These are phyloP conservation scores for Caenorhabditis sp. DNA, from an alignment of 2,888 invertebrate genomes.

Conservation along the genomic window DNA sequence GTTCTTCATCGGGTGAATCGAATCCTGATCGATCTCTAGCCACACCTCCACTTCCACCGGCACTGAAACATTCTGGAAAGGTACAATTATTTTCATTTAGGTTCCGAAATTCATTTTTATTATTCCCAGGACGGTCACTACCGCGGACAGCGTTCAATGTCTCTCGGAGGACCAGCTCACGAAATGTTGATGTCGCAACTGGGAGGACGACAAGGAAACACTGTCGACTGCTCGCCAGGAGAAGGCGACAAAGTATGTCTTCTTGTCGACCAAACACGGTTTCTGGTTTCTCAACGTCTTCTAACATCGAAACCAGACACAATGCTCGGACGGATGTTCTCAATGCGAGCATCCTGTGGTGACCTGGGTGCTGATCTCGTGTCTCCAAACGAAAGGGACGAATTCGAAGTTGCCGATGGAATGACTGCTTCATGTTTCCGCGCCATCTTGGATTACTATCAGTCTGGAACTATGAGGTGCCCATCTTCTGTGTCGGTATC, in stretches of 20 bases:
- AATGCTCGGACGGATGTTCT: constrained; percentile 88
- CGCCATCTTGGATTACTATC: constrained; percentile 88
- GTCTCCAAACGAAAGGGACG: constrained; percentile 95
- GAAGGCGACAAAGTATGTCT: constrained; percentile 88
- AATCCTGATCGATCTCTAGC: constrained; percentile 67
- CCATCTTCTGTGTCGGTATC: constrained; percentile 97
- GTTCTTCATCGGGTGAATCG: constrained; percentile 64
- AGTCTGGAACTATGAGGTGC: constrained; percentile 85
- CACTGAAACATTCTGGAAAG: constrained; percentile 71
- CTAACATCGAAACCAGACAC: constrained; percentile 97
- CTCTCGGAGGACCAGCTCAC: constrained; percentile 82
- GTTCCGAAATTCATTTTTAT: neutral
- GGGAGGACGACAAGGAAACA: constrained; percentile 64
- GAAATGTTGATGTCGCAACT: constrained; percentile 80
- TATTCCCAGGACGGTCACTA: constrained; percentile 70
- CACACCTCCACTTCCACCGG: constrained; percentile 73
- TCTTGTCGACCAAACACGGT: constrained; percentile 96
- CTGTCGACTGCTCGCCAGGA: constrained; percentile 73
- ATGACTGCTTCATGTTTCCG: constrained; percentile 96
- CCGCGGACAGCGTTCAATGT: constrained; percentile 82
- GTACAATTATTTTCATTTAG: neutral
- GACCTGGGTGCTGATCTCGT: constrained; percentile 87
- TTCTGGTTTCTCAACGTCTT: constrained; percentile 93
- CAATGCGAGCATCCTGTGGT: constrained; percentile 88
- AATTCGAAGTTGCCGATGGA: constrained; percentile 95